Base-by-base conservation (phyloP, 2,888 invertebrate species). In the Meandrusa payeni region DNA sequence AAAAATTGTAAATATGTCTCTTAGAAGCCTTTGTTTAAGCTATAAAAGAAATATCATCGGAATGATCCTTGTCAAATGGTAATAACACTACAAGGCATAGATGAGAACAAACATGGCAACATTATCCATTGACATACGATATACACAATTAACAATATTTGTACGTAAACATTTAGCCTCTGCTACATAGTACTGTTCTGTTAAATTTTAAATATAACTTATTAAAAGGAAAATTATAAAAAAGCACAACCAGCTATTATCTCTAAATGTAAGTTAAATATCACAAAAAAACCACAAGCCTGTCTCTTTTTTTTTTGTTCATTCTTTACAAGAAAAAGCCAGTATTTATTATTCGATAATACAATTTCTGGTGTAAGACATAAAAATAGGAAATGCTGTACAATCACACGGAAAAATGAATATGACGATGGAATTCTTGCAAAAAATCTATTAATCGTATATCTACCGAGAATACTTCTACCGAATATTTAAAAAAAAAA, bases 21-120 rank as follows among this genome's bases (percentile, higher is more conserved):
- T 59, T 57, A 13, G 1, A 17, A n/a, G 4, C 55, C 45, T 57
- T 50, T 59, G 61, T 66, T 55, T 52, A 65, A 71, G 76, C 71
- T 72, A 72, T 71, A 72, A 70, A 64, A 70, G 71, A 72, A 65
- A 74, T 61, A 69, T 65, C 64, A 64, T 59, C 10, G 3, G 20
- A 44, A 27, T 34, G 20, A 34, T 19, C 19, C 19, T 37, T 7
- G n/a, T 28, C 26, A 22, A 39, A 22, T 23, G 12, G 23, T 28
- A n/a, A n/a, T n/a, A 24, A 12, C 58, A 76, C 77, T 80, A 80
- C 71, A 61, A 73, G 76, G 79, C 77, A 76, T 80, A 85, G 79
- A 82, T 81, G 78, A 81, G 80, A 76, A 75, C 54, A 74, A 72
- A 77, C 76, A 77, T 81, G 83, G 80, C 81, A 75, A 74, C 74